A percentile compares a stretch with the other conserved stretches of the same genome.
Evolutionary conservation across 2,113 vertebrate genomes (phyloP).

Genomic region (Takifugu bimaculatus): DNA sequence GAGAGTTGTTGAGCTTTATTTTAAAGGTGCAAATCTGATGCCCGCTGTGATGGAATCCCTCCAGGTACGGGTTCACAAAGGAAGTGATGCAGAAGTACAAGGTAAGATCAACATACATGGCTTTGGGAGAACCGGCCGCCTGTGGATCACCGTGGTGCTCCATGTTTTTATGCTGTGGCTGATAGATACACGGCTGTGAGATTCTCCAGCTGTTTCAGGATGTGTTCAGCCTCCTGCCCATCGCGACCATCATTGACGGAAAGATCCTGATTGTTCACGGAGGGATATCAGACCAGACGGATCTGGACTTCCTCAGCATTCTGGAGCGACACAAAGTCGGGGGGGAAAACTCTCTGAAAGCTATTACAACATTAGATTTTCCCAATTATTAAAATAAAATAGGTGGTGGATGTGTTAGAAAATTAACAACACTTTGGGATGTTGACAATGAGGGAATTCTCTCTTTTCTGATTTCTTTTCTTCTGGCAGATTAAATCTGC

Average conservation of each 20-base stretch:
- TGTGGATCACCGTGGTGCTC: background rate
- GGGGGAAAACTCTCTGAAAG: constrained; percentile 27
- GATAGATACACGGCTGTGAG: constrained; percentile 79
- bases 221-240: constrained; percentile 87
- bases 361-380: too few relatives aligned
- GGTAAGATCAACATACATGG: constrained; percentile 70
- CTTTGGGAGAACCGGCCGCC: too few relatives aligned
- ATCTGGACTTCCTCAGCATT: constrained; percentile 81
- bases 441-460: background rate
- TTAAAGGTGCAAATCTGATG: too few relatives aligned
- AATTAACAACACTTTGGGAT: too few relatives aligned
- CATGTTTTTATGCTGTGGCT: background rate
- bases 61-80: constrained; percentile 93
- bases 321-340: constrained; percentile 88
- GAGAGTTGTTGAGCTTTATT: background rate
- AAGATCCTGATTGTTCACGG: constrained; percentile 92
- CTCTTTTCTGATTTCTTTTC: background rate
- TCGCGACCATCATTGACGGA: constrained; percentile 88
- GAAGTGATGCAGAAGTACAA: constrained; percentile 93
- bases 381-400: too few relatives aligned
- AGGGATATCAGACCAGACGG: constrained; percentile 90
- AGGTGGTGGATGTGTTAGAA: too few relatives aligned
- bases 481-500: constrained; percentile 83
- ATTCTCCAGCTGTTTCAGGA: constrained; percentile 86
- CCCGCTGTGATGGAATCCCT: constrained; percentile 39